Percentiles rank a stretch among this genome's conserved stretches.
Evolutionary conservation across 2,797 vertebrate genomes (phyloP).

Genomic region (Hyperoplus immaculatus): DNA sequence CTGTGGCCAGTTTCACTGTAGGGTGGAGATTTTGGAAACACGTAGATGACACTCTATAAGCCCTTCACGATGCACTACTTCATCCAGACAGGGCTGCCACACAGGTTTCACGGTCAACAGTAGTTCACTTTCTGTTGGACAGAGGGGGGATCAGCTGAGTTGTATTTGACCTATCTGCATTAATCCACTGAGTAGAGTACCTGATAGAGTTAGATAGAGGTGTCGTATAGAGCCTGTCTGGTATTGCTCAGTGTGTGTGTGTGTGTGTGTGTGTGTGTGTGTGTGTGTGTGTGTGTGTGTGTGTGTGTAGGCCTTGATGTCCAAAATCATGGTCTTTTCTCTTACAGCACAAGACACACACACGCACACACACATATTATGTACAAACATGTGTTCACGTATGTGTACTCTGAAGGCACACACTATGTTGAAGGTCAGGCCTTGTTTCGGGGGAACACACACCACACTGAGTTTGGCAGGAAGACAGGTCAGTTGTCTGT

Average conservation of each 20-base stretch:
- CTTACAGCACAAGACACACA: slow-evolving; percentile 59
- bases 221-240: slow-evolving; percentile 79
- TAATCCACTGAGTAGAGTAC: slow-evolving; percentile 81
- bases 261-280: slow-evolving; percentile 49
- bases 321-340: slow-evolving; percentile 50
- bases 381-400: slow-evolving; percentile 65
- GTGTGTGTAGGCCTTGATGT: slow-evolving; percentile 59
- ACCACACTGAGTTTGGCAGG: slow-evolving; percentile 83
- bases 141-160: slow-evolving; percentile 60
- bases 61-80: slow-evolving; percentile 77
- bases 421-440: slow-evolving; percentile 58
- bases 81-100: slow-evolving; percentile 77
- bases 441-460: slow-evolving; percentile 66
- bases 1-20: slow-evolving; percentile 73
- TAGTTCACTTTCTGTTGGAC: slow-evolving; percentile 74
- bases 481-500: slow-evolving; percentile 81
- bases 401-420: slow-evolving; percentile 72
- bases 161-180: slow-evolving; percentile 73
- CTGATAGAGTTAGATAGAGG: slow-evolving; percentile 79
- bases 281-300: slow-evolving; percentile 32
- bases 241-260: slow-evolving; percentile 78
- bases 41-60: slow-evolving; percentile 73
- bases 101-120: slow-evolving; percentile 79
- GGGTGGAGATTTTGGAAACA: slow-evolving; percentile 63
- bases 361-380: slow-evolving; percentile 52